Percentiles rank a stretch among this genome's conserved stretches.
Conservation (phyloP, 2,113 vertebrate species). For the Oreocharis arfaki region DNA sequence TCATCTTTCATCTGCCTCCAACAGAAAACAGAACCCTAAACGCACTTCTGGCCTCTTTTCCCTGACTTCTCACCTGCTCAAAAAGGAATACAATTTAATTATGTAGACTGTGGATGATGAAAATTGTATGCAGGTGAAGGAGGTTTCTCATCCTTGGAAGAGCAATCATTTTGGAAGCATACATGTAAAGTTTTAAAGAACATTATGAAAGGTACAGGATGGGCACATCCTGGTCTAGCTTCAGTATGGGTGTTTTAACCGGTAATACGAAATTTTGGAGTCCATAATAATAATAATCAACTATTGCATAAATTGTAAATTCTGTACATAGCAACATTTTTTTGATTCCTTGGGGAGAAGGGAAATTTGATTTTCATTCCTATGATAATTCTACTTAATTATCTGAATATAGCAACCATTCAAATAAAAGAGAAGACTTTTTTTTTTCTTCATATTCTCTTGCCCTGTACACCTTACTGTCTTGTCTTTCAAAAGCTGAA, state of each 20-base stretch:
- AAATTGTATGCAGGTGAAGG: neutral
- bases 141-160: neutral
- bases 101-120: neutral
- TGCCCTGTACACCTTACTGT: neutral
- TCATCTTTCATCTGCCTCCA: neutral
- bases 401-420: neutral
- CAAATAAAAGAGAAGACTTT: slow-evolving; percentile 16
- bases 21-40: neutral
- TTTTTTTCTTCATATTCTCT: neutral
- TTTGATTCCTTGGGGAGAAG: neutral
- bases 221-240: neutral
- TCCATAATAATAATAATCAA: neutral
- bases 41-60: neutral
- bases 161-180: neutral
- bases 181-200: neutral
- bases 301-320: slow-evolving; percentile 43
- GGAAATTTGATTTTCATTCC: neutral
- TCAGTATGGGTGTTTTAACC: neutral
- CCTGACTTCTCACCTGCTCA: neutral
- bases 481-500: neutral
- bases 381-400: neutral
- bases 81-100: neutral
- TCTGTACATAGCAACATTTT: slow-evolving; percentile 40
- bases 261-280: neutral
- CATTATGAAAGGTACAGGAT: neutral